Percentiles rank a stretch among this genome's conserved stretches.
Evolutionary conservation across 35 echinoderm and acorn worm species (phyloP).

Genomic region (Patiria miniata): DNA sequence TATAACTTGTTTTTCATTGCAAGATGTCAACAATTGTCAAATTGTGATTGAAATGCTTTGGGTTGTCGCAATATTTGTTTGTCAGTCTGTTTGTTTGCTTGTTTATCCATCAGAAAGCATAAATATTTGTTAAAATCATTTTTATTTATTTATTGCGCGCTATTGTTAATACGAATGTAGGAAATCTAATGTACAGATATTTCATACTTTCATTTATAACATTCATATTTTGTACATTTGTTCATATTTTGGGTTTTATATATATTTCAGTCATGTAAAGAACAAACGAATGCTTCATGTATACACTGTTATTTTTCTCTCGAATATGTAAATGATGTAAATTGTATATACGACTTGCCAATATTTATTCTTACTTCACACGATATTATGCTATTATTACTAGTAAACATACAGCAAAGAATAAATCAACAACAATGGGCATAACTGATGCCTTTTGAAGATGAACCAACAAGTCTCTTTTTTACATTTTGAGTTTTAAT

Average conservation of each 20-base stretch:
- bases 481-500: too few species aligned
- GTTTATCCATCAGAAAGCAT: too few species aligned
- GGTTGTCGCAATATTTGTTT: too few species aligned
- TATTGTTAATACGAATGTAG: background rate
- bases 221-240: slow-evolving; percentile 17
- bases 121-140: too few species aligned
- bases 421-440: slow-evolving; percentile 5
- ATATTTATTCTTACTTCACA: slow-evolving; percentile 32
- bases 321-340: background rate
- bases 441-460: background rate
- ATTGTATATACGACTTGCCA: slow-evolving; percentile 23
- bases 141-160: too few species aligned
- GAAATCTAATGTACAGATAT: slow-evolving; percentile 7
- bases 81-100: too few species aligned
- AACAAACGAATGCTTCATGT: slow-evolving; percentile 29
- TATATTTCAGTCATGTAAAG: slow-evolving; percentile 32
- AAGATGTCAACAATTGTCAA: too few species aligned
- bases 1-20: too few species aligned
- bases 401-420: background rate
- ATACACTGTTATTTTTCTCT: slow-evolving; percentile 28
- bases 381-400: slow-evolving; percentile 1
- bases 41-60: too few species aligned
- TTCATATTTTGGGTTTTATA: slow-evolving; percentile 32
- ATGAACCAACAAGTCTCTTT: too few species aligned
- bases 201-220: slow-evolving; percentile 30